phyloP scores from a whole-genome alignment of 2,113 vertebrate genomes.

The Misgurnus anguillicaudatus region DNA sequence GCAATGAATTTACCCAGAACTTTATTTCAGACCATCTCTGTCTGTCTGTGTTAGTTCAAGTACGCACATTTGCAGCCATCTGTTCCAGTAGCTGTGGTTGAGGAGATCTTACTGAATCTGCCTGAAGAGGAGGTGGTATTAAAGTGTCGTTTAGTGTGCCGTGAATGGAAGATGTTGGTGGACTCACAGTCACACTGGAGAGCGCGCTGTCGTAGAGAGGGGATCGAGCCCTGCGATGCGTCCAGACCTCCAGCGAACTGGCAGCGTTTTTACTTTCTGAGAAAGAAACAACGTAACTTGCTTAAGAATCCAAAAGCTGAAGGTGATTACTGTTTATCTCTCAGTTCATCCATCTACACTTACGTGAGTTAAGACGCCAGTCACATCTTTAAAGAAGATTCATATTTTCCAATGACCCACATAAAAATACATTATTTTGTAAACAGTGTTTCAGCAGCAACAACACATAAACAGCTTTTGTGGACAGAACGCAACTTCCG shows the following conservation, averaged over 20 bases:
- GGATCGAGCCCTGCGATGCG: conserved; percentile 26
- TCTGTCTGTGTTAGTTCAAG: background rate
- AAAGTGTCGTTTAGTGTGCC: conserved; percentile 68
- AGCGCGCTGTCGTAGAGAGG: conserved; percentile 68
- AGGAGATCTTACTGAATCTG: conserved; percentile 71
- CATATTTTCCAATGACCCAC: no score
- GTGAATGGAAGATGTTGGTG: conserved; percentile 67
- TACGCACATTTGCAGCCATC: background rate
- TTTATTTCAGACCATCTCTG: background rate
- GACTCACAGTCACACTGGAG: conserved; percentile 70
- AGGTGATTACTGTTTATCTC: conserved; percentile 53
- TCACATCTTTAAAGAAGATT: no score
- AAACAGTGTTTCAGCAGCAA: no score
- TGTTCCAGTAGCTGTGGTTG: conserved; percentile 64
- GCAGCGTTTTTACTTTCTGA: conserved; percentile 68
- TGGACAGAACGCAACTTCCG: no score
- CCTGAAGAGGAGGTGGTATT: conserved; percentile 62
- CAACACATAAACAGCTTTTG: no score
- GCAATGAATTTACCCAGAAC: no score
- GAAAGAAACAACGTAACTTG: conserved; percentile 68
- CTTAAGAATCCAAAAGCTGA: conserved; percentile 70
- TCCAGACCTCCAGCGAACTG: conserved; percentile 61
- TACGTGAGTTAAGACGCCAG: no score
- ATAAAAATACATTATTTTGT: no score
- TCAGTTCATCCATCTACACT: no score